phyloP scores from a whole-genome alignment of 2,888 invertebrate species.

The Ethmia dodecea region DNA sequence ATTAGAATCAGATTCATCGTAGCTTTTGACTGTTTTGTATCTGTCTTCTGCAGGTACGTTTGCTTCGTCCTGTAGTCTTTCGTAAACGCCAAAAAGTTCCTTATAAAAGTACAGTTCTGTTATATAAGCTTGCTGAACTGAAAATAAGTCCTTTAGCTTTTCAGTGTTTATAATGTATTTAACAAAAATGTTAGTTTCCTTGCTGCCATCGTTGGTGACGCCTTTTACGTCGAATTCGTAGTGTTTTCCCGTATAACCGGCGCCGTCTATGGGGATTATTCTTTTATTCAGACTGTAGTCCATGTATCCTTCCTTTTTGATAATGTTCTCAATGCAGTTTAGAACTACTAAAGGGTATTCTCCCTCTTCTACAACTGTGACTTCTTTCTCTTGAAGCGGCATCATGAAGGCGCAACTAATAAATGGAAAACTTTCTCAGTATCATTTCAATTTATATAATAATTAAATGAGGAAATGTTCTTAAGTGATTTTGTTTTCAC shows the following conservation, averaged over 20 bases:
- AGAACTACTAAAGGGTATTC: neutral
- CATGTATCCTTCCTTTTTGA: conserved; percentile 16
- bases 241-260: conserved; percentile 24
- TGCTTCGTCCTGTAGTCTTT: conserved; percentile 35
- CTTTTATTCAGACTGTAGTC: conserved; percentile 14
- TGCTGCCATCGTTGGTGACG: conserved; percentile 32
- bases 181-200: conserved; percentile 30
- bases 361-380: too few relatives aligned
- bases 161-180: conserved; percentile 26
- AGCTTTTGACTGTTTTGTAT: conserved; percentile 34
- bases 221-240: conserved; percentile 26
- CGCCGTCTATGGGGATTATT: conserved; percentile 21
- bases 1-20: conserved; percentile 31
- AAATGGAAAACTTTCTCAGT: too few relatives aligned
- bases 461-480: too few relatives aligned
- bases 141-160: conserved; percentile 26
- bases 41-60: conserved; percentile 33
- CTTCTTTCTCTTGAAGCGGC: too few relatives aligned
- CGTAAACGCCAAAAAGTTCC: conserved; percentile 32
- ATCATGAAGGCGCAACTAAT: too few relatives aligned
- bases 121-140: conserved; percentile 26
- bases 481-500: too few relatives aligned
- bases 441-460: too few relatives aligned
- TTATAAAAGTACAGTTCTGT: conserved; percentile 38
- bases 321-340: neutral